phyloP scores from a whole-genome alignment of 2,797 vertebrate species.

The Eutrigla gurnardus region DNA sequence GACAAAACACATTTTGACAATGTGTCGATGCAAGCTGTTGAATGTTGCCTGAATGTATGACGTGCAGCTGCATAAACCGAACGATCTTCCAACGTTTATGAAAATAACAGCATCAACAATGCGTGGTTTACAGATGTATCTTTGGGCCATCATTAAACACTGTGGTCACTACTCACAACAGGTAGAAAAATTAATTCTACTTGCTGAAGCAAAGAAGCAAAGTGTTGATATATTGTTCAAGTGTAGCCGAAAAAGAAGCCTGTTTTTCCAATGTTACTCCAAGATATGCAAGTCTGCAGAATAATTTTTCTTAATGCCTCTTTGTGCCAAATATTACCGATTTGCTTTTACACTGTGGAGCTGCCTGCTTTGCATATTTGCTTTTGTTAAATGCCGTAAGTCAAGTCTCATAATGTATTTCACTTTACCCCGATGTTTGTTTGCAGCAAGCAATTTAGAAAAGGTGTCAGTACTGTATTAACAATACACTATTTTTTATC shows the following conservation, averaged over 20 bases:
- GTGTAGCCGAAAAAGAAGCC: not conserved
- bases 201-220: not conserved
- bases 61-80: no score
- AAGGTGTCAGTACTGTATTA: slow-evolving; percentile 13
- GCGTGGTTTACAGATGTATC: not conserved
- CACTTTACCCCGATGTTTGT: slow-evolving; percentile 26
- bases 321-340: slow-evolving; percentile 3
- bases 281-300: not conserved
- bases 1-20: no score
- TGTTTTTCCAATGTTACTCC: not conserved
- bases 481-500: slow-evolving; percentile 33
- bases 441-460: slow-evolving; percentile 23
- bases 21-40: no score
- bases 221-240: not conserved
- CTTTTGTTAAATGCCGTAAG: slow-evolving; percentile 16
- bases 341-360: not conserved
- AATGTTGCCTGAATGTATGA: no score
- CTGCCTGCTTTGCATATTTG: slow-evolving; percentile 19
- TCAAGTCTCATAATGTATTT: slow-evolving; percentile 16
- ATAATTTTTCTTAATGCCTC: slow-evolving; percentile 2
- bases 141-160: not conserved
- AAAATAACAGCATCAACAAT: not conserved
- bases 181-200: not conserved
- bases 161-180: not conserved
- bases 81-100: no score